These are phyloP conservation scores for Tigriopus californicus DNA, from an alignment of 2,888 invertebrate species.

Conservation along the genomic window DNA sequence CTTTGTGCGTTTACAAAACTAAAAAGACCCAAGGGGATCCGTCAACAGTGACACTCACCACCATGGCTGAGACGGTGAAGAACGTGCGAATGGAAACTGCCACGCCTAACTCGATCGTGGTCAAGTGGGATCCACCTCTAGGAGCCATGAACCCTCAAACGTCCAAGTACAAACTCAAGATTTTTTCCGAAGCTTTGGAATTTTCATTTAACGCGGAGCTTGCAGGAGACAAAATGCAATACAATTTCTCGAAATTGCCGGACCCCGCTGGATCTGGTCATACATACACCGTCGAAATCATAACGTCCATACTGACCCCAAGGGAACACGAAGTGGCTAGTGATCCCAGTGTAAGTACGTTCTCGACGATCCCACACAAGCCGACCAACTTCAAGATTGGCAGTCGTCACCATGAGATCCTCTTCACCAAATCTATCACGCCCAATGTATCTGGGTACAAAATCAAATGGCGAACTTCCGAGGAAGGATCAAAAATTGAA, in stretches of 20 bases:
- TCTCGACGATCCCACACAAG: not conserved
- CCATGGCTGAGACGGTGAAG: not conserved
- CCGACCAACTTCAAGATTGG: not conserved
- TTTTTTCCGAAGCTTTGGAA: not conserved
- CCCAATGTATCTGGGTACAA: not conserved
- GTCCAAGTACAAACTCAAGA: constrained; percentile 1
- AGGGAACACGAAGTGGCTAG: not conserved
- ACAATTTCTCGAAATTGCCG: constrained; percentile 8
- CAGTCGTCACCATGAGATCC: not conserved
- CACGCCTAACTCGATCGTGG: not conserved
- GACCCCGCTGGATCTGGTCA: constrained; percentile 9
- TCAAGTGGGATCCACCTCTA: not conserved
- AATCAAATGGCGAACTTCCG: constrained; percentile 2
- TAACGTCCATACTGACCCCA: not conserved
- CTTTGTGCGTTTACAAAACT: not conserved
- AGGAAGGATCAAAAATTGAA: not conserved
- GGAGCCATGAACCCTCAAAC: not conserved
- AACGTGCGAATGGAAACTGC: not conserved
- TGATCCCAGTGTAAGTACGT: not conserved
- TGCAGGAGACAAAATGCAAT: not conserved
- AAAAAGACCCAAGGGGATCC: not conserved
- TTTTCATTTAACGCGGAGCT: not conserved
- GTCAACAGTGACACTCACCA: not conserved
- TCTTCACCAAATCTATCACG: not conserved
- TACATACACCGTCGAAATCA: not conserved